These are phyloP conservation scores for Pipa parva DNA, from an alignment of 2,113 vertebrate genomes.

Conservation along the genomic window DNA sequence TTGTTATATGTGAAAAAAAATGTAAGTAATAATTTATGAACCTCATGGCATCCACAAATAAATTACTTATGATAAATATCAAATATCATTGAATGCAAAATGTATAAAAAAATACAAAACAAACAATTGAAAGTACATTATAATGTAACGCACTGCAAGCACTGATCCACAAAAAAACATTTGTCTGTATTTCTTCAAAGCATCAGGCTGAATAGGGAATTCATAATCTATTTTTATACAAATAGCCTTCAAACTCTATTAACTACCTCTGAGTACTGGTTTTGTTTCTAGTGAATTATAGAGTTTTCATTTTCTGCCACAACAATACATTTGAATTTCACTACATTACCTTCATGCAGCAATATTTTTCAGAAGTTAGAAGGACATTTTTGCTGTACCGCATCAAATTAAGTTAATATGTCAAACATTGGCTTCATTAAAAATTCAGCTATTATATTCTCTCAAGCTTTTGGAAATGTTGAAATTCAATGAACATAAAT, in stretches of 20 bases:
- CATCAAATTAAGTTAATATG: neutral
- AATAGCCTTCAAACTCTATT: conserved; percentile 23
- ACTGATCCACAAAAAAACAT: conserved; percentile 17
- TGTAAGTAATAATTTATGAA: neutral
- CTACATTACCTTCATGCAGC: neutral
- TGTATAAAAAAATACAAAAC: conserved; percentile 7
- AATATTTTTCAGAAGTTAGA: neutral
- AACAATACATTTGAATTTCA: conserved; percentile 19
- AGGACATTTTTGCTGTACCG: neutral
- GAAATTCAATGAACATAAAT: no score
- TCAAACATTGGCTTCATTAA: neutral
- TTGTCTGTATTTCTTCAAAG: neutral
- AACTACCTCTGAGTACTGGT: conserved; percentile 11
- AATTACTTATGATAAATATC: neutral
- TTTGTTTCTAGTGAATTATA: conserved; percentile 11
- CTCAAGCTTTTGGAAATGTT: no score
- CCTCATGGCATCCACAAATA: neutral
- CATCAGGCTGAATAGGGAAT: neutral
- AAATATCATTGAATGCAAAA: conserved; percentile 4
- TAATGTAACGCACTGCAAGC: conserved; percentile 11
- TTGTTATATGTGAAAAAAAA: neutral
- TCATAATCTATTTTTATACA: conserved; percentile 26
- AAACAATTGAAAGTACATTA: neutral
- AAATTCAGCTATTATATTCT: neutral
- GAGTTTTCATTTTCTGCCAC: conserved; percentile 7